Base-by-base conservation (phyloP, 1,140 invertebrate species). In the Leptoteleia sp. region DNA sequence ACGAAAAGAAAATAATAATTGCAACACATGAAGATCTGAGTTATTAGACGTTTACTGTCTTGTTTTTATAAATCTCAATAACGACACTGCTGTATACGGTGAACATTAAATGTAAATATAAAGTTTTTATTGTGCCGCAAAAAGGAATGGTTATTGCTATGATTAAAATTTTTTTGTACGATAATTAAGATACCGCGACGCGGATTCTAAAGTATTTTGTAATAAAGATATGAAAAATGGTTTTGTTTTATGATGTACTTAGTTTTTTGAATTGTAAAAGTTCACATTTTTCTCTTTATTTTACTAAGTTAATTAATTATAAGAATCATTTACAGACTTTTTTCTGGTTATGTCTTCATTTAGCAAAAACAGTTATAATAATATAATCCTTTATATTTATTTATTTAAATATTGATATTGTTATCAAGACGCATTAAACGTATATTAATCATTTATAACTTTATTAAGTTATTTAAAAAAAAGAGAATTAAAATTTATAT, bases 11-110 rank as follows among this genome's bases (percentile, higher is more conserved):
- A 40, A 52, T 16, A 31, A 43, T 64, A 17, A 40, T 25, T 65
- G 12, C 27, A 35, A 29, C 27, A 7, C 27, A 59, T 13, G 42
- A 47, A 48, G 42, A 29, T 33, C 27, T 35, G 61, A 57, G 64
- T 57, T 68, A 57, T 68, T 67, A 47, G 64, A 57, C 50, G 40
- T 68, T 57, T 57, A 68, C 40, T 57, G 17, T 57, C 40, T 47
- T 68, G 64, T 68, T 68, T 68, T 57, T 68, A 57, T 45, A 57
- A 57, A 68, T 70, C 52, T 59, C 54, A 50, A 48, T 38, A 47
- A 55, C 29, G 62, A 65, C 54, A 65, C 4, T 35, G 40, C 48
- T 37, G 42, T 25, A 40, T 50, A 31, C 50, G 64, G n/a, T 7
- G 17, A 13, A 11, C 25, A 50, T 59, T 59, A 50, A 70, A 48